phyloP scores from a whole-genome alignment of 2,113 vertebrate genomes.

The Noturus placidus region DNA sequence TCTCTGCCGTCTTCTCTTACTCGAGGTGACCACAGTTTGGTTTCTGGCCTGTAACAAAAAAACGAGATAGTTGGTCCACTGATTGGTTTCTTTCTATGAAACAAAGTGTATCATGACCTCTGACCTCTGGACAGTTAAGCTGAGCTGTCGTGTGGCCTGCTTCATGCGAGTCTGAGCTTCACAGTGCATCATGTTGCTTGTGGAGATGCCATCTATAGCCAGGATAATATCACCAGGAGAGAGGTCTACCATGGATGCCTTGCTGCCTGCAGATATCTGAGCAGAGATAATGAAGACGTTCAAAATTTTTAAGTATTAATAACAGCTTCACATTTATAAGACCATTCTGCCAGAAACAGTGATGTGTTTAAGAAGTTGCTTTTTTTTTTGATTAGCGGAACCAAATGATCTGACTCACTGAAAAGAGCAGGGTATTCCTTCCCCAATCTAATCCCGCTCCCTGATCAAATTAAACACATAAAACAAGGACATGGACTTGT shows the following conservation, averaged over 20 bases:
- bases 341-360: neutral
- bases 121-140: conserved; percentile 90
- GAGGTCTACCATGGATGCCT: conserved; percentile 85
- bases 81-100: neutral
- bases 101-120: neutral
- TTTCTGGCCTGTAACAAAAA: conserved; percentile 74
- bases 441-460: neutral
- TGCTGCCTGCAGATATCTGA: conserved; percentile 94
- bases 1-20: conserved; percentile 79
- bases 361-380: neutral
- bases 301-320: neutral
- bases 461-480: neutral
- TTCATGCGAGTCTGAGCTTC: conserved; percentile 96
- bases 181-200: conserved; percentile 88
- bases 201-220: conserved; percentile 85
- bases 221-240: conserved; percentile 89
- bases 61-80: neutral
- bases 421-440: neutral
- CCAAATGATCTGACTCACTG: neutral
- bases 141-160: conserved; percentile 80
- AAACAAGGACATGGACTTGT: neutral
- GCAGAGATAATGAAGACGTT: conserved; percentile 8
- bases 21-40: conserved; percentile 88
- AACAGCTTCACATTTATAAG: neutral
- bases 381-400: neutral